A percentile compares a stretch with the other conserved stretches of the same genome.
Evolutionary conservation across 2,888 invertebrate genomes (phyloP).

Genomic region (Pimpla rufipes): DNA sequence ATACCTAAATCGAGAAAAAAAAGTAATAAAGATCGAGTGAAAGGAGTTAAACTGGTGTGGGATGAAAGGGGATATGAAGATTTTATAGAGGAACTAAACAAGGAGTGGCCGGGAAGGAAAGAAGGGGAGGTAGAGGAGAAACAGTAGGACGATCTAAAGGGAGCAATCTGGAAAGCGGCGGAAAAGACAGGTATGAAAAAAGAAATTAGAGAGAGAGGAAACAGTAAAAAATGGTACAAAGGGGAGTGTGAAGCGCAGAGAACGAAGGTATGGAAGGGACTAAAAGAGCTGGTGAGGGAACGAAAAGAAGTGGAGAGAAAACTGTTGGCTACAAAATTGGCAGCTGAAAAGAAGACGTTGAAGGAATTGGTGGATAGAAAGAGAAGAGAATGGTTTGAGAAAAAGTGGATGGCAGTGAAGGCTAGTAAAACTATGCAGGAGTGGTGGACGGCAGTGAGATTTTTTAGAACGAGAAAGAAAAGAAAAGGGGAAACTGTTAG

Average conservation of each 20-base stretch:
- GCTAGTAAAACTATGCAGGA: background rate
- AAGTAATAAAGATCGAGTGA: background rate
- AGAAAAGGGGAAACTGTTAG: background rate
- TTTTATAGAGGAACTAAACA: conserved; percentile 1
- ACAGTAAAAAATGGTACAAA: conserved; percentile 30
- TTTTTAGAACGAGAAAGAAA: background rate
- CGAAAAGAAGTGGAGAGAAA: background rate
- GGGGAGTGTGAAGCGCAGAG: conserved; percentile 46
- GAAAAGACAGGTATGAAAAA: conserved; percentile 29
- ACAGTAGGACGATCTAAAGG: background rate
- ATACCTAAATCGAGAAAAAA: background rate
- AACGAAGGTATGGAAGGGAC: background rate
- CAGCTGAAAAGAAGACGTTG: conserved; percentile 20
- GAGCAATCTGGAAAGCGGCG: conserved; percentile 24
- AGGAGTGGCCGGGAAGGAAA: background rate
- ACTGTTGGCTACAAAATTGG: background rate
- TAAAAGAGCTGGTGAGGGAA: conserved; percentile 19
- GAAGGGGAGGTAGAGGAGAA: background rate
- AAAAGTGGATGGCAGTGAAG: conserved; percentile 1
- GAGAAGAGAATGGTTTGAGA: conserved; percentile 25
- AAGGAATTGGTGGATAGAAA: conserved; percentile 6
- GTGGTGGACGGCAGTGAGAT: background rate
- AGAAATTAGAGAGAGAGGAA: conserved; percentile 14
- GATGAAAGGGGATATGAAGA: background rate
- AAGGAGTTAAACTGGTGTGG: background rate